Evolutionary conservation across 2,113 vertebrate genomes (phyloP).

Genomic region (Athene noctua): DNA sequence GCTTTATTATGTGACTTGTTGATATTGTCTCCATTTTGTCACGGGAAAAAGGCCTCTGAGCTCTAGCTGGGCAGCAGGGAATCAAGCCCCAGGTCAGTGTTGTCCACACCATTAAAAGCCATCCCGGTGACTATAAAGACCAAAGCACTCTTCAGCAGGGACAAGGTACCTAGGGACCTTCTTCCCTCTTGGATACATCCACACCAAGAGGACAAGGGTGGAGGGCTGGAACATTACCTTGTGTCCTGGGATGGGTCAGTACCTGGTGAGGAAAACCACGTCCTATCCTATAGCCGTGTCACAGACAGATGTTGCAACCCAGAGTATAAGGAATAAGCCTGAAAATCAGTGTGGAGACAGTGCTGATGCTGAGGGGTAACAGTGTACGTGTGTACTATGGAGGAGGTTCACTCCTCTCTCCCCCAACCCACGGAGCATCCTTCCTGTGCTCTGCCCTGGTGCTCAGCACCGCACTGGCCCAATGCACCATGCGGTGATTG

Average conservation of each 20-base stretch:
- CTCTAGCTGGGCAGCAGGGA: neutral
- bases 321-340: neutral
- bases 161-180: neutral
- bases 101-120: neutral
- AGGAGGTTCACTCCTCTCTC: neutral
- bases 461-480: neutral
- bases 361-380: neutral
- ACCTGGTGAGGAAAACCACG: neutral
- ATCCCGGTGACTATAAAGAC: neutral
- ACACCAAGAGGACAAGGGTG: fast-evolving
- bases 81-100: neutral
- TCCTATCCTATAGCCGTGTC: neutral
- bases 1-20: neutral
- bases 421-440: fast-evolving
- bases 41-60: neutral
- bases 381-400: neutral
- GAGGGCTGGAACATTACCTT: neutral
- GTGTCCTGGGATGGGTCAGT: neutral
- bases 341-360: neutral
- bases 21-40: neutral
- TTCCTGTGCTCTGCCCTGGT: neutral
- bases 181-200: neutral
- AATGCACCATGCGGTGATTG: neutral
- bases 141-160: neutral
- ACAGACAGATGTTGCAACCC: neutral